phyloP scores from a whole-genome alignment of 2,888 invertebrate genomes.

The Bombylius major region DNA sequence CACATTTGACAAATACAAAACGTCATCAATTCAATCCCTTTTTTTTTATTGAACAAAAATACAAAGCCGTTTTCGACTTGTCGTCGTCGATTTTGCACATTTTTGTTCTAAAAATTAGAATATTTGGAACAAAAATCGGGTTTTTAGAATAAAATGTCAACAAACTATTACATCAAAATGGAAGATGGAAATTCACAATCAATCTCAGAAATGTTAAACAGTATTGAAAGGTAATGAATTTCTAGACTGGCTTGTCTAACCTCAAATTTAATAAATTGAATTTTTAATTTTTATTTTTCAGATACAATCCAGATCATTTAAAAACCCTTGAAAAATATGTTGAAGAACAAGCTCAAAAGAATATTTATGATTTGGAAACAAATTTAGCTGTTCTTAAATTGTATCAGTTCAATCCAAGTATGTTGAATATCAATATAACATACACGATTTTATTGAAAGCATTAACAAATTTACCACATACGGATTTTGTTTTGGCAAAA shows the following conservation, averaged over 20 bases:
- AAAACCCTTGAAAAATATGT: slow-evolving; percentile 84
- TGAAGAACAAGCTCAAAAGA: slow-evolving; percentile 82
- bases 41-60: no score
- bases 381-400: slow-evolving; percentile 92
- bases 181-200: slow-evolving; percentile 42
- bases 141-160: background rate
- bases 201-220: slow-evolving; percentile 75
- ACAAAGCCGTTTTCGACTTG: no score
- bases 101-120: no score
- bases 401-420: slow-evolving; percentile 89
- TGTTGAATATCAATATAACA: slow-evolving; percentile 72
- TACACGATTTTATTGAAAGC: slow-evolving; percentile 89
- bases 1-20: no score
- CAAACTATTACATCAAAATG: slow-evolving; percentile 33
- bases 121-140: no score
- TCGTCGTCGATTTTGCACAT: no score
- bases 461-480: slow-evolving; percentile 91
- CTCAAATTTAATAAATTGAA: background rate
- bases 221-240: slow-evolving; percentile 69
- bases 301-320: slow-evolving; percentile 94
- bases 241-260: no score
- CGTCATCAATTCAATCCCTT: no score
- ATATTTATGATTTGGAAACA: slow-evolving; percentile 92
- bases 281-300: slow-evolving; percentile 26
- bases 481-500: slow-evolving; percentile 96